Evolutionary conservation across 1,140 invertebrate genomes (phyloP), one percentile per base, ranked within the genome.

Genomic region (Drosophila carrolli): DNA sequence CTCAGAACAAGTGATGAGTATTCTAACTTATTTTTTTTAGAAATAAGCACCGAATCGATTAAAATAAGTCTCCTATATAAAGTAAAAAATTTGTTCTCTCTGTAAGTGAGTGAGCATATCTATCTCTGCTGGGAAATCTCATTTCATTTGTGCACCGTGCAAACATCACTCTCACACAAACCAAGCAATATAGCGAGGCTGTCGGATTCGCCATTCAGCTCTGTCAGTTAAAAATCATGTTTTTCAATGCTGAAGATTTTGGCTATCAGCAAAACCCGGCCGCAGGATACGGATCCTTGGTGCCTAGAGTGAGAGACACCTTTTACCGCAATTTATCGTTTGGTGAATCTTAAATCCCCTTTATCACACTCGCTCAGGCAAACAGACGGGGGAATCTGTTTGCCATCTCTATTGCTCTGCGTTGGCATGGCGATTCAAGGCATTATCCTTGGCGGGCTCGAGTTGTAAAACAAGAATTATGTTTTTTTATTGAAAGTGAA

Each of bases 311-410:
- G 65, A 68, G 59, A 73, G 84, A 80, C 84, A 88, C 84, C 84
- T 89, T 88, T 88, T 89, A 74, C 80, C 80, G 55, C 84, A 89
- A 89, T 88, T 88, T 88, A 88, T 88, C 80, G 84, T 81, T 68
- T 71, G 74, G 72, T 76, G 61, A 78, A 88, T 89, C 80, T 89
- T 80, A 63, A 89, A 89, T 83, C 78, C 73, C 74, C 48, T 66
- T 66, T 73, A 73, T 60, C 55, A 55, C 67, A 72, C 59, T 56
- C 43, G 35, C 51, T 62, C 70, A 80, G 61, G 53, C 61, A 66
- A 61, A 54, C 41, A 56, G 40, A 43, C 35, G 43, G 23, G 55
- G 44, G n/a, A 32, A 48, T 61, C 48, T 58, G 48, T 63, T 35
- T 55, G 29, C 41, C 55, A 13, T 32, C 40, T 14, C 53, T 23